Percentiles rank a stretch among this genome's conserved stretches.
phyloP scores from a whole-genome alignment of 1,140 invertebrate genomes.

The Cydia strobilella region DNA sequence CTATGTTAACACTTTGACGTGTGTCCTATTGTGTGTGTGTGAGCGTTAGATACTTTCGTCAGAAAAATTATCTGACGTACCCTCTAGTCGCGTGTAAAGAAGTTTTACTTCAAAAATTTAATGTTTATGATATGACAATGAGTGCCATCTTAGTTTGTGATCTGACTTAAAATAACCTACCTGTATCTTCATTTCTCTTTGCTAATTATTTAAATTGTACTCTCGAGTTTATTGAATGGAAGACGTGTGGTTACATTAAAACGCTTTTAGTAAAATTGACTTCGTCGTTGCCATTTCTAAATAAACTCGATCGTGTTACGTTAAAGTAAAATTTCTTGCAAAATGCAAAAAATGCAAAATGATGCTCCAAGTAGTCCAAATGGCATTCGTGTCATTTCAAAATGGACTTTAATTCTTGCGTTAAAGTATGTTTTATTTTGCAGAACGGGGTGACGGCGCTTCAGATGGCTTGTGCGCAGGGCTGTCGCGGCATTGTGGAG shows the following conservation, averaged over 20 bases:
- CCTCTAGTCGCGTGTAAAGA: too few relatives aligned
- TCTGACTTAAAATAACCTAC: neutral
- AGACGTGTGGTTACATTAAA: neutral
- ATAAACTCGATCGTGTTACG: neutral
- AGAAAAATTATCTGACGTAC: too few relatives aligned
- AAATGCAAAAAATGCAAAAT: too few relatives aligned
- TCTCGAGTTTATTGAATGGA: neutral
- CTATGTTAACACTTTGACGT: too few relatives aligned
- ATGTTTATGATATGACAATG: too few relatives aligned
- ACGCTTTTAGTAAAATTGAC: neutral
- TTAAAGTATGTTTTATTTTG: constrained; percentile 40
- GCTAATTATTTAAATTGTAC: neutral
- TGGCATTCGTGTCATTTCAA: neutral
- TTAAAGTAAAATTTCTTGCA: neutral
- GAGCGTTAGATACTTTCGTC: too few relatives aligned
- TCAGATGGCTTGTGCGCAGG: constrained; percentile 87
- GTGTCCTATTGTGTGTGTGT: too few relatives aligned
- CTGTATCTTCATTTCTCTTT: neutral
- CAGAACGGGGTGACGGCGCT: constrained; percentile 87
- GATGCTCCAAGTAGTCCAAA: neutral
- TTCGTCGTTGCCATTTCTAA: neutral
- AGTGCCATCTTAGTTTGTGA: neutral
- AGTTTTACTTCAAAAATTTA: too few relatives aligned
- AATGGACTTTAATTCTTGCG: neutral
- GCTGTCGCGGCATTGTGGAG: constrained; percentile 87